Conservation (phyloP, 2,113 vertebrate genomes). For the Zosterops hypoxanthus region DNA sequence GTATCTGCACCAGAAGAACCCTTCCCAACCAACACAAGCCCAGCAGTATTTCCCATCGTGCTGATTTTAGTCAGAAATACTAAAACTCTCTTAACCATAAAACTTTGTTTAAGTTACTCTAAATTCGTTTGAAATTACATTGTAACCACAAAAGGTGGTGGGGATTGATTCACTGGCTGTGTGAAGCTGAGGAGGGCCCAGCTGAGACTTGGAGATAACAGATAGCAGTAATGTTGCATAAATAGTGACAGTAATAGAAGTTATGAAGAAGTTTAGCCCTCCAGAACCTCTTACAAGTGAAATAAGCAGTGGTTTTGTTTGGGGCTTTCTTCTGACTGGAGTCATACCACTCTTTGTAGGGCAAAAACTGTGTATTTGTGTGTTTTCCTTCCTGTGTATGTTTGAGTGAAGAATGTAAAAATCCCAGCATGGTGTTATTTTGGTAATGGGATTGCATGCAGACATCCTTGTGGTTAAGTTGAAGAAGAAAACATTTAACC, state of each 20-base stretch:
- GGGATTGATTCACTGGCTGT: not conserved
- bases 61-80: not conserved
- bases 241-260: not conserved
- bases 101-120: not conserved
- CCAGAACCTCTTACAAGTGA: not conserved
- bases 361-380: not conserved
- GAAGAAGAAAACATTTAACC: not conserved
- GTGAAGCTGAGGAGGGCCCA: not conserved
- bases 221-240: not conserved
- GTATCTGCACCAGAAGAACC: no score
- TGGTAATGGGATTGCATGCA: not conserved
- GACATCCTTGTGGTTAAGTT: not conserved
- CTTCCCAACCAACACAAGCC: not conserved
- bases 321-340: not conserved
- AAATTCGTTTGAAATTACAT: not conserved
- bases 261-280: not conserved
- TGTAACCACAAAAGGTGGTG: rapidly evolving
- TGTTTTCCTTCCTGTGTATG: not conserved
- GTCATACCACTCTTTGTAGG: not conserved
- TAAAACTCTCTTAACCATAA: rapidly evolving
- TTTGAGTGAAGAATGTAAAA: not conserved
- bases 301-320: not conserved
- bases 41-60: not conserved
- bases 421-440: not conserved
- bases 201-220: not conserved